Evolutionary conservation across 2,888 invertebrate species (phyloP), one percentile per base, ranked within the genome.

Genomic region (Carabus problematicus): DNA sequence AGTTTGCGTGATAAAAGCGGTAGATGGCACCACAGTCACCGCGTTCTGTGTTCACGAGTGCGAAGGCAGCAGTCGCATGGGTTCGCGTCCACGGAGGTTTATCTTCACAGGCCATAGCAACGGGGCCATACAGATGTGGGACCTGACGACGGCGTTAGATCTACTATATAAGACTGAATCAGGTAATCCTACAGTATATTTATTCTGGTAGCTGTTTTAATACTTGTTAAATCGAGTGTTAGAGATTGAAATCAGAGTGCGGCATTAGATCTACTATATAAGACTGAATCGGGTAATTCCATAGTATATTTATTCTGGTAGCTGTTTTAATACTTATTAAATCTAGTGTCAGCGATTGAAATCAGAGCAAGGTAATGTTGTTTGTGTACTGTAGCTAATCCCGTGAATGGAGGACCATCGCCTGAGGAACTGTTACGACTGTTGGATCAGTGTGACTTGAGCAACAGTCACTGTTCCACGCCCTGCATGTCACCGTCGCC

Each of bases 21-120:
- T 98, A 14, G 98, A 98, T 84, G 91, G 92, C 1, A 94, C 95
- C 9, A 91, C 92, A 11, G 95, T 99, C 67, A 96, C 95, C 64
- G 94, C 97, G 12, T 98, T 98, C 84, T 94, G 94, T 80, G 96
- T 98, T 9, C 97, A 97, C 77, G 98, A 98, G 82, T 98, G 98
- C 81, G 98, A 98, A 81, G 97, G 97, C 1, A 95, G 97, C 0
- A 92, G 94, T 76, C 87, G 98, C 12, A 93, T 95, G 92, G 95
- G 94, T 1, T 93, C 94, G 8, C 83, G 92, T 63, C 96, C 96
- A 7, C 85, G 96, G 3, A 84, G 98, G 52, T 91, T 95, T 78
- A 89, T 97, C 76, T 90, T 97, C 73, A 96, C 96, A 29, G 97
- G 97, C 0, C 97, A 97, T 79, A 90, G 93, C 45, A 95, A 93